Conservation (phyloP, 2,888 invertebrate genomes). For the Gasteruption jaculator region DNA sequence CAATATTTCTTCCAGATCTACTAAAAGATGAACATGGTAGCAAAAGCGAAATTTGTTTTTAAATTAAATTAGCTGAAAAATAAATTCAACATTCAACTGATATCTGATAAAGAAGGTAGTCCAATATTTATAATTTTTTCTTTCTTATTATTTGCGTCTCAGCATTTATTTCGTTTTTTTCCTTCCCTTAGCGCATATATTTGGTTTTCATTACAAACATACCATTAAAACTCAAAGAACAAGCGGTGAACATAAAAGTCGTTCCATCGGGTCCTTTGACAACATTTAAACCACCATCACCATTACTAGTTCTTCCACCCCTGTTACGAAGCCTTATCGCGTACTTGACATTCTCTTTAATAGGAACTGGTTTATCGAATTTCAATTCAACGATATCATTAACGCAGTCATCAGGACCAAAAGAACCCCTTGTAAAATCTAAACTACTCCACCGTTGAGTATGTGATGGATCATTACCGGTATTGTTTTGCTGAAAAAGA, state of each 20-base stretch:
- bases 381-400: conserved; percentile 88
- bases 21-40: too few species aligned
- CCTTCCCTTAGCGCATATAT: too few species aligned
- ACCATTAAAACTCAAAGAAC: conserved; percentile 91
- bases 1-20: too few species aligned
- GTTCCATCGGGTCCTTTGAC: conserved; percentile 92
- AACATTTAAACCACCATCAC: conserved; percentile 84
- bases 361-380: conserved; percentile 80
- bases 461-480: conserved; percentile 58
- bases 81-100: neutral
- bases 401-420: conserved; percentile 77
- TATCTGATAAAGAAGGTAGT: too few species aligned
- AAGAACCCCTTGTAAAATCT: conserved; percentile 78
- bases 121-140: too few species aligned
- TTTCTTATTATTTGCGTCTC: too few species aligned
- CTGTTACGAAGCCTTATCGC: conserved; percentile 84
- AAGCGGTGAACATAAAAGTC: conserved; percentile 84
- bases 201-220: conserved; percentile 1
- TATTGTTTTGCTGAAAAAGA: conserved; percentile 51
- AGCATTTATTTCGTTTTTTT: too few species aligned
- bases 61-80: neutral
- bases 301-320: conserved; percentile 90
- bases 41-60: too few species aligned
- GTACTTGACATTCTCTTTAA: conserved; percentile 88
- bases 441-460: conserved; percentile 84